Evolutionary conservation across 2,113 vertebrate genomes (phyloP), one percentile per base, ranked within the genome.

Genomic region (Benitochromis conjunctus): DNA sequence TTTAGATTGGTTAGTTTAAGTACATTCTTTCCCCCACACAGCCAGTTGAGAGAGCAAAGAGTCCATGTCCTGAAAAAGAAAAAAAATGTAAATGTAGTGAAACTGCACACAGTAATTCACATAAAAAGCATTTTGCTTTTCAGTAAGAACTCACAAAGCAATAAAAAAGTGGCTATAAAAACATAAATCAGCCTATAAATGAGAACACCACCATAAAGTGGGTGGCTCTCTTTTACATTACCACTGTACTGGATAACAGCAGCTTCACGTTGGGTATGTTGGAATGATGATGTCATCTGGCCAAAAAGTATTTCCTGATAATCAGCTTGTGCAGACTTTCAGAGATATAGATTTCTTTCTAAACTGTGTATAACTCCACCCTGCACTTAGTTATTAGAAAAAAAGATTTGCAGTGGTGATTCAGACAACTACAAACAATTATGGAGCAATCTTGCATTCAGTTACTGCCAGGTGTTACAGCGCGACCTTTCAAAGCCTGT

Each of bases 41-140:
- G 19, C 62, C 19, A 21, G 11, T 0, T 21, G 19, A 41, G 5
- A 21, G 34, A 66, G 62, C 34, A 41, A 41, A 1, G 34, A 41
- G 34, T n/a, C 41, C 34, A 38, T 0, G 19, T 41, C 41, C 19
- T 21, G 19, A 12, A n/a, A 66, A 66, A 66, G 62, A 66, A 41
- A 41, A 7, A 41, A 38, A n/a, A n/a, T n/a, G n/a, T n/a, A n/a
- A n/a, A n/a, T n/a, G n/a, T n/a, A n/a, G n/a, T n/a, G n/a, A n/a
- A n/a, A n/a, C n/a, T n/a, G n/a, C n/a, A n/a, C n/a, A n/a, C n/a
- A 13, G 43, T 46, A 12, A 46, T 6, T 14, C 12, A 5, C 43
- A 14, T 46, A 14, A 46, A 46, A 13, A 14, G 43, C 43, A 46
- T 14, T 46, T 14, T 46, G 13, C 43, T 46, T 46, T 13, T 46